Percentiles rank a stretch among this genome's conserved stretches.
phyloP scores from a whole-genome alignment of 2,888 invertebrate species.

The Autographa pulchrina region DNA sequence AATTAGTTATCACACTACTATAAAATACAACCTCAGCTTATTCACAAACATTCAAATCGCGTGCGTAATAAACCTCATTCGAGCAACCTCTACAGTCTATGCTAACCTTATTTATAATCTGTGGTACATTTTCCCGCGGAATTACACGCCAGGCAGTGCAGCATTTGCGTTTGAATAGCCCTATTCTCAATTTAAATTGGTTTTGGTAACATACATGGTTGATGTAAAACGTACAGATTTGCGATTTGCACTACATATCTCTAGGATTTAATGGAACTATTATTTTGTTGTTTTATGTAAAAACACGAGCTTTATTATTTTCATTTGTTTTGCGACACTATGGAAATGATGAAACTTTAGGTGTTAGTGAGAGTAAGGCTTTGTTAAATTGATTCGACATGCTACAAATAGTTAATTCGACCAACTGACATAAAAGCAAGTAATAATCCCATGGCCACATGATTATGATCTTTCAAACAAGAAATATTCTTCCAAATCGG shows the following conservation, averaged over 20 bases:
- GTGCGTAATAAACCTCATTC: not conserved
- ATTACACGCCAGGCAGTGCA: constrained; percentile 1
- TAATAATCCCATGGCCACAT: too few species aligned
- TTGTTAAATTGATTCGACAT: too few species aligned
- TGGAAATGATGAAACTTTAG: too few species aligned
- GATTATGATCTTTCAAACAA: too few species aligned
- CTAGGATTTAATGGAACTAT: not conserved
- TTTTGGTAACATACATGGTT: constrained; percentile 18
- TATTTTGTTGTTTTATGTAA: too few species aligned
- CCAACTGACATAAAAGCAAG: too few species aligned
- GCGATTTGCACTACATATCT: not conserved
- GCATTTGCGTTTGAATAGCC: constrained; percentile 27
- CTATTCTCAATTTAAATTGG: constrained; percentile 32
- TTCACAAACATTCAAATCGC: not conserved
- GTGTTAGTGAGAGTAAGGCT: too few species aligned
- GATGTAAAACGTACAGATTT: constrained; percentile 7
- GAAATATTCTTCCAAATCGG: too few species aligned
- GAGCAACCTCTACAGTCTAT: not conserved
- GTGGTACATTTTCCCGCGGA: constrained; percentile 14
- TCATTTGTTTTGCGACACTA: too few species aligned
- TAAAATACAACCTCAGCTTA: not conserved
- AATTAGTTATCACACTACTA: not conserved
- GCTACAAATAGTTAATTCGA: too few species aligned
- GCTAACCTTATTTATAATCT: constrained; percentile 17
- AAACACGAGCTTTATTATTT: too few species aligned